Conservation (phyloP, 2,797 vertebrate genomes). For the Parauchenoglanis ngamensis region DNA sequence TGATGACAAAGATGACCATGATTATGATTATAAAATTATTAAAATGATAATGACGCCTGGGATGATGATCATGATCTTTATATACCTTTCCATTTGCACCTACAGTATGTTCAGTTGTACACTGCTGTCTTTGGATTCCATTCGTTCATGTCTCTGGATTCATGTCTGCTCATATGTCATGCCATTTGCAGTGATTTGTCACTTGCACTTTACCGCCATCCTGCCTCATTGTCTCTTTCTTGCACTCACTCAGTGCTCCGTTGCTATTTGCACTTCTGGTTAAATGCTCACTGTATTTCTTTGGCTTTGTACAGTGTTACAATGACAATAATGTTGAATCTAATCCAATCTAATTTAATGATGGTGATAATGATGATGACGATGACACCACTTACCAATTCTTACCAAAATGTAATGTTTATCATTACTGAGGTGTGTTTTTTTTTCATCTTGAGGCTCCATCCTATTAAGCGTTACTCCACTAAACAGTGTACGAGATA, state of each 20-base stretch:
- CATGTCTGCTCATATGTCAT: background rate
- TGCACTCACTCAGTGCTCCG: background rate
- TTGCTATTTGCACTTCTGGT: background rate
- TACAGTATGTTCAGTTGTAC: background rate
- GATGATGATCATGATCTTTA: background rate
- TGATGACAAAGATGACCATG: background rate
- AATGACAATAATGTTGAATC: background rate
- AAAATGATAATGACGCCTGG: no score
- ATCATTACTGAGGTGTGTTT: background rate
- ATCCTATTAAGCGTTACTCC: background rate
- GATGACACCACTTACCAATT: background rate
- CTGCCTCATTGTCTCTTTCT: background rate
- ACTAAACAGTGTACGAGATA: background rate
- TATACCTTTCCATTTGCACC: background rate
- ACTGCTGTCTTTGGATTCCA: background rate
- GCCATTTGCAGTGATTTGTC: background rate
- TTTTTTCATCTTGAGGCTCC: no score
- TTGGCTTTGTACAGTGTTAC: background rate
- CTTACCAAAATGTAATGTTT: slow-evolving; percentile 9
- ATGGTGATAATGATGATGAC: background rate
- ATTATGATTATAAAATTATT: background rate
- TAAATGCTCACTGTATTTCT: background rate
- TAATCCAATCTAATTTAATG: background rate
- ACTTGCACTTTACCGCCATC: background rate
- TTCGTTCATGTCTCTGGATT: background rate